Conservation (phyloP, 2,113 vertebrate genomes). For the Mormyrus lacerda region DNA sequence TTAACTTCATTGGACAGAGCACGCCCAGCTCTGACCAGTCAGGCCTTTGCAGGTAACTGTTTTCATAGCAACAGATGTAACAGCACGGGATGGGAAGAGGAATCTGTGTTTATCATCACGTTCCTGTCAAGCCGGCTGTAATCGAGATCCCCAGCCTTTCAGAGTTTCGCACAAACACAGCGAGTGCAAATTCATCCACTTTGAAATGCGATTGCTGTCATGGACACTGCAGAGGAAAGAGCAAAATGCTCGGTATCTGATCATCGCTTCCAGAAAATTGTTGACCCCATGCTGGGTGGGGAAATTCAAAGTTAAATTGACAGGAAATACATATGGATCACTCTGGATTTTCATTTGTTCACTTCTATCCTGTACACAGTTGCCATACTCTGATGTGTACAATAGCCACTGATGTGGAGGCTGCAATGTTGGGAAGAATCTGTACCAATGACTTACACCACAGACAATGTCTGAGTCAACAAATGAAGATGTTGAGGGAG, state of each 20-base stretch:
- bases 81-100: not conserved
- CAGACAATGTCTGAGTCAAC: not conserved
- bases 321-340: not conserved
- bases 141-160: not conserved
- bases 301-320: not conserved
- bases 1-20: not conserved
- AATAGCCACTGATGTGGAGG: not conserved
- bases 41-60: not conserved
- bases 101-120: not conserved
- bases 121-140: not conserved
- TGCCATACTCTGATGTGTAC: not conserved
- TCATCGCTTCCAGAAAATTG: not conserved
- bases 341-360: not conserved
- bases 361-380: not conserved
- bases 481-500: not conserved
- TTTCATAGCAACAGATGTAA: constrained; percentile 7
- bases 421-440: not conserved
- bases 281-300: not conserved
- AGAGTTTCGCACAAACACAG: too few species aligned
- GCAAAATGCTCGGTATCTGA: not conserved
- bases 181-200: too few species aligned
- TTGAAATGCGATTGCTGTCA: not conserved
- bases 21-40: not conserved
- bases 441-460: not conserved
- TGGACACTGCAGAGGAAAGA: not conserved